These are phyloP conservation scores for Microcebus griseorufus DNA, from an alignment of 2,113 vertebrate genomes.

Conservation along the genomic window DNA sequence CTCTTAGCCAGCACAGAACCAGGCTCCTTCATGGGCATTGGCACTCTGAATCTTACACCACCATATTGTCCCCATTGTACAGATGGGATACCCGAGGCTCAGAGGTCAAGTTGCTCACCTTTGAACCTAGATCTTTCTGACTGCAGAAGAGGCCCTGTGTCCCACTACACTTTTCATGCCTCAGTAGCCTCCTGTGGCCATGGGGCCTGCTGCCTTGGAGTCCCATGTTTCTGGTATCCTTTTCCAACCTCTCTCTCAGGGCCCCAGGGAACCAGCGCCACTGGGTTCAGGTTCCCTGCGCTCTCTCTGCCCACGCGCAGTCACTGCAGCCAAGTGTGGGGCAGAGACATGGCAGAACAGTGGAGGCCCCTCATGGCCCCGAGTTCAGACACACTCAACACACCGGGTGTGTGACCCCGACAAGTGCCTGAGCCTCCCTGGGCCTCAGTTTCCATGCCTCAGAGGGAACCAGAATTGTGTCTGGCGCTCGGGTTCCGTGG, in stretches of 20 bases:
- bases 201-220: background rate
- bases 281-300: too few species aligned
- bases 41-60: background rate
- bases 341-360: background rate
- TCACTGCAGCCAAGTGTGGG: background rate
- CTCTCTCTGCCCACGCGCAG: background rate
- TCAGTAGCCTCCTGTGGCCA: too few species aligned
- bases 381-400: background rate
- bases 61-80: background rate
- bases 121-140: background rate
- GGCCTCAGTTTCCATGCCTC: background rate
- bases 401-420: background rate
- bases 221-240: background rate
- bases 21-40: background rate
- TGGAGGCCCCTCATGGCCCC: accelerated
- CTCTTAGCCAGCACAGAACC: background rate
- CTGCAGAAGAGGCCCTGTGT: background rate
- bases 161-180: background rate
- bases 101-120: background rate
- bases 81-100: background rate
- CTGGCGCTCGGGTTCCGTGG: too few species aligned
- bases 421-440: background rate
- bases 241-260: background rate
- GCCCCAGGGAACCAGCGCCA: background rate
- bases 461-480: background rate